Base-by-base conservation (phyloP, 1,140 invertebrate species). In the Belonocnema kinseyi region DNA sequence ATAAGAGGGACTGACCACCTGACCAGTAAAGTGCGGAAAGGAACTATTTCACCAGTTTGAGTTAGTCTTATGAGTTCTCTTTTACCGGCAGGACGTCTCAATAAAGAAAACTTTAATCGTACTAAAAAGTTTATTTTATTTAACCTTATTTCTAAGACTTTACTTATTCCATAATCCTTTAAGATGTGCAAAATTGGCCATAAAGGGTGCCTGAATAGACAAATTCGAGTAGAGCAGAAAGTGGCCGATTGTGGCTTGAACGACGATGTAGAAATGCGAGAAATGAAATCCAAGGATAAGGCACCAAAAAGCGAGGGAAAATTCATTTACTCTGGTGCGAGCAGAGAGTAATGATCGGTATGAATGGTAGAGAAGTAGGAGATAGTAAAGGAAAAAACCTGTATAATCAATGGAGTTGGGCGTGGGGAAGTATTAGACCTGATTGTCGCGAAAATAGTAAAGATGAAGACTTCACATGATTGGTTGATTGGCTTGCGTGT, bases 311-410 rank as follows among this genome's bases (percentile, higher is more conserved):
- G 16, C 2, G 61, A 53, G 16, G 76, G 71, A 21, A 53, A 54
- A 58, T 73, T 58, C 4, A 46, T 77, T 10, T 73, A 52, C n/a
- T 66, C 7, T 73, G 73, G 50, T 77, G 75, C 16, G 54, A 77
- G 50, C n/a, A 74, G 51, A 50, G 50, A 66, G 72, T 33, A 7
- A 56, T 56, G 12, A 14, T 16, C 4, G 61, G 72, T 3, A 50
- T 17, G 33, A 77, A 77, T 19, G 76, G 76, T 10, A 50, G 26
- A 51, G 73, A 17, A 46, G 53, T 66, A 58, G 72, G 72, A 21
- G 72, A 74, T 46, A 51, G 53, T 46, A 46, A 54, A 10, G 77
- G 76, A 13, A 40, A 21, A 13, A 54, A 77, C 76, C 6, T 66
- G 19, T 66, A 73, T 74, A 3, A 26, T 52, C 3, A 11, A 21